Evolutionary conservation across 2,888 invertebrate genomes (phyloP).

Genomic region (Sclerodermus sp.): DNA sequence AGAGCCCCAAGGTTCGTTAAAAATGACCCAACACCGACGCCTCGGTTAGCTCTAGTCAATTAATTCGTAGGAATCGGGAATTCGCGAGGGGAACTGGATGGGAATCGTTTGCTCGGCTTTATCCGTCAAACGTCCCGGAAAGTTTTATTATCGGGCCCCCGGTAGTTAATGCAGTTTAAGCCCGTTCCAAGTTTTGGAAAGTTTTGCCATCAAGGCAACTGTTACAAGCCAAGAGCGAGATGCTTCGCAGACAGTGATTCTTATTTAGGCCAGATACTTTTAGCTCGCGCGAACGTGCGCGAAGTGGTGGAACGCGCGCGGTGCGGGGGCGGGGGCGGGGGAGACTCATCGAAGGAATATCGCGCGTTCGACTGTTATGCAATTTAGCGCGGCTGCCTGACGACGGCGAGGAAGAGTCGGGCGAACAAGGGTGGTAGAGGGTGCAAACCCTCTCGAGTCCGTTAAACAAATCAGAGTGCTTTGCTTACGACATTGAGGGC

Average conservation of each 20-base stretch:
- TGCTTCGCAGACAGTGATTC: slow-evolving; percentile 1
- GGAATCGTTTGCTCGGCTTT: slow-evolving; percentile 21
- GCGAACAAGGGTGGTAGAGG: not conserved
- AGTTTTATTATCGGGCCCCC: slow-evolving; percentile 28
- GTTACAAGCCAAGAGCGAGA: slow-evolving; percentile 24
- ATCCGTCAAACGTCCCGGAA: slow-evolving; percentile 34
- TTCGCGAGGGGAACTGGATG: not conserved
- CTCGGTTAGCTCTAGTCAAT: not conserved
- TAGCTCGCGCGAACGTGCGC: no score
- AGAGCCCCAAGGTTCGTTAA: no score
- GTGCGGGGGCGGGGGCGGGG: not conserved
- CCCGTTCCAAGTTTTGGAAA: slow-evolving; percentile 12
- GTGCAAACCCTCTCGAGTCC: slow-evolving; percentile 7
- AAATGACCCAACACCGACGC: no score
- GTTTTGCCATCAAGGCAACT: slow-evolving; percentile 23
- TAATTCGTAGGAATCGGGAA: not conserved
- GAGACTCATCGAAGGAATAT: not conserved
- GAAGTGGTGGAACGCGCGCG: no score
- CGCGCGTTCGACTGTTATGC: no score
- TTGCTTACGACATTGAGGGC: not conserved
- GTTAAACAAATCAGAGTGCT: slow-evolving; percentile 12
- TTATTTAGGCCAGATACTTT: no score
- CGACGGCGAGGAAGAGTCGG: no score
- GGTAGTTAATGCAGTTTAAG: slow-evolving; percentile 33
- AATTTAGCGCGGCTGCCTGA: no score